phyloP scores from a whole-genome alignment of 2,888 invertebrate species.

The Peribatodes rhomboidaria region DNA sequence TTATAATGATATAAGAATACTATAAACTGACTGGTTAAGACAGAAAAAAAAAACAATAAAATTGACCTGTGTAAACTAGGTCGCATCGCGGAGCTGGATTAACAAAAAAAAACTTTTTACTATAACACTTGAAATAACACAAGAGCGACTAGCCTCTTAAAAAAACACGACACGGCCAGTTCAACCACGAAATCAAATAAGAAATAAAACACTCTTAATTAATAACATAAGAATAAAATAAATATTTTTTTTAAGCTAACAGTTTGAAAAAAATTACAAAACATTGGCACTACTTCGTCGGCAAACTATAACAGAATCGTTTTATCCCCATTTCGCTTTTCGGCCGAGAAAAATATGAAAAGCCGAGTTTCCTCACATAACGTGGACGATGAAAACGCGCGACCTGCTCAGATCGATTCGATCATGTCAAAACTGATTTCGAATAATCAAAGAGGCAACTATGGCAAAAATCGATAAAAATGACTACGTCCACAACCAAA shows the following conservation, averaged over 20 bases:
- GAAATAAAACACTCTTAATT: slow-evolving; percentile 64
- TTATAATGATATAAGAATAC: slow-evolving; percentile 35
- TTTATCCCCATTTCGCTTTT: slow-evolving; percentile 12
- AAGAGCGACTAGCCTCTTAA: slow-evolving; percentile 49
- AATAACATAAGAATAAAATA: slow-evolving; percentile 69
- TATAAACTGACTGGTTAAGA: slow-evolving; percentile 44
- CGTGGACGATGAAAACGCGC: slow-evolving; percentile 17
- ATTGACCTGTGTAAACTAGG: slow-evolving; percentile 34
- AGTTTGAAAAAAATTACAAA: slow-evolving; percentile 45
- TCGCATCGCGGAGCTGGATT: slow-evolving; percentile 56
- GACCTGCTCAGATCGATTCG: slow-evolving; percentile 1
- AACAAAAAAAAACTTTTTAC: slow-evolving; percentile 63
- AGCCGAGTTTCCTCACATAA: slow-evolving; percentile 8
- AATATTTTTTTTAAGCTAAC: slow-evolving; percentile 56
- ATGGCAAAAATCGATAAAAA: slow-evolving; percentile 17
- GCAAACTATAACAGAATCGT: slow-evolving; percentile 30
- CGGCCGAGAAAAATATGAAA: background rate
- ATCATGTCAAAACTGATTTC: background rate
- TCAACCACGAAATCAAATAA: slow-evolving; percentile 52
- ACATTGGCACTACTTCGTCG: slow-evolving; percentile 47
- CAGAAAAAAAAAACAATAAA: slow-evolving; percentile 41
- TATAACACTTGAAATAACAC: slow-evolving; percentile 58
- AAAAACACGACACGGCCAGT: slow-evolving; percentile 48
- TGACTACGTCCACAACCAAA: slow-evolving; percentile 26
- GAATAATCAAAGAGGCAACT: slow-evolving; percentile 13